Evolutionary conservation across 64 coral and sea anemone species (phyloP), one percentile per base, ranked within the genome.

Genomic region (Dendronephthya gigantea): DNA sequence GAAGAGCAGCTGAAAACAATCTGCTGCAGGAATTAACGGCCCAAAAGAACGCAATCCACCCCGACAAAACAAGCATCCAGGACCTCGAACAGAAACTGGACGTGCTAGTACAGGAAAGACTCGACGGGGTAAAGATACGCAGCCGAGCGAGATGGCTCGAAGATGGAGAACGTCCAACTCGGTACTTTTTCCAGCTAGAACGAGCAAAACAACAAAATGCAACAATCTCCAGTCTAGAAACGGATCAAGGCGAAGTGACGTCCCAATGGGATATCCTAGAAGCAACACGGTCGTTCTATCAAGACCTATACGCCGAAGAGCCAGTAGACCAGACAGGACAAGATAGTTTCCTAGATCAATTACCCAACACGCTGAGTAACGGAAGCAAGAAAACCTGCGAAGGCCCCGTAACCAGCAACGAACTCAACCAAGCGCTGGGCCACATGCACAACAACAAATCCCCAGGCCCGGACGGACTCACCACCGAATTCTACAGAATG

Each of bases 171-270:
- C 14, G 29, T 15, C 37, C 82, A 47, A 48, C 82, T 50, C 45
- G 50, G 22, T 84, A 84, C 48, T 84, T 84, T 35, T 50, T 84
- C 50, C 40, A 84, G 28, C 50, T 84, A 51, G 83, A 84, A 51
- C 40, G 50, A 48, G 14, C 0, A 48, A 84, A 84, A 45, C 32
- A 84, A 22, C 4, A 47, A 33, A 66, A 15, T n/a, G 29, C 19
- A 22, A 66, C 19, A n/a, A 66, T 66, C 14, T 7, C 4, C 2
- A 66, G 22, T 5, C 58, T 66, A 5, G 29, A 6, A 66, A 66
- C 58, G 22, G 19, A 22, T 66, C 3, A 3, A 5, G 58, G 58
- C 19, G 58, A 66, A 66, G 58, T 15, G 14, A 66, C 58, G 2
- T 6, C 58, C 4, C 3, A 66, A 5, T 2, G 22, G 22, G 58